Conservation (phyloP, 2,888 invertebrate genomes). For the Conomelus anceps region DNA sequence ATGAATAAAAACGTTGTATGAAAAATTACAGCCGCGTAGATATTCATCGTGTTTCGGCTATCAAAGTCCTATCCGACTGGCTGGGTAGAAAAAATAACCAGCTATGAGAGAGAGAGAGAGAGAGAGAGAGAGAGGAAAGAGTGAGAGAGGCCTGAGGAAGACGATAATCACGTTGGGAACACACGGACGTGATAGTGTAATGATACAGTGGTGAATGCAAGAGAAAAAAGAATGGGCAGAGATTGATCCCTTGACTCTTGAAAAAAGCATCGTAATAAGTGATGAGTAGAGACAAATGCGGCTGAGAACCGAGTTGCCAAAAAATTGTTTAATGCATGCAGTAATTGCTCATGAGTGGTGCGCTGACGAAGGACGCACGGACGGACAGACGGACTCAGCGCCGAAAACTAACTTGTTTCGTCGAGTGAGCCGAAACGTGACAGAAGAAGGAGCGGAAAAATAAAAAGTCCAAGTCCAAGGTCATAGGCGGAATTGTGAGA, state of each 20-base stretch:
- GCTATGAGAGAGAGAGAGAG: neutral
- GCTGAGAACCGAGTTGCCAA: neutral
- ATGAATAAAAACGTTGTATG: neutral
- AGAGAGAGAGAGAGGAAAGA: too few species aligned
- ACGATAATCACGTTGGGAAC: neutral
- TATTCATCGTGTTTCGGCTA: neutral
- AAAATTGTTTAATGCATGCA: neutral
- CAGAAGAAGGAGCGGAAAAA: too few species aligned
- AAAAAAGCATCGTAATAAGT: neutral
- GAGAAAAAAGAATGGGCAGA: neutral
- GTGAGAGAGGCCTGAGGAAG: too few species aligned
- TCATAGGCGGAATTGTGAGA: too few species aligned
- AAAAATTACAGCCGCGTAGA: neutral
- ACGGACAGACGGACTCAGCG: neutral
- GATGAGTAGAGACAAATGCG: neutral
- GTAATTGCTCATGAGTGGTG: neutral
- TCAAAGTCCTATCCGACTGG: neutral
- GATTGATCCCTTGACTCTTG: neutral
- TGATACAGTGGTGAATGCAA: neutral
- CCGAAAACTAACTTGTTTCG: neutral
- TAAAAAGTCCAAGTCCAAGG: too few species aligned
- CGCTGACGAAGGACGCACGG: neutral
- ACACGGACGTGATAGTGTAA: neutral
- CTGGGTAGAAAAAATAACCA: neutral
- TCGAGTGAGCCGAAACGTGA: neutral